Base-by-base conservation (phyloP, 2,113 vertebrate species). In the Sorex fumeus region DNA sequence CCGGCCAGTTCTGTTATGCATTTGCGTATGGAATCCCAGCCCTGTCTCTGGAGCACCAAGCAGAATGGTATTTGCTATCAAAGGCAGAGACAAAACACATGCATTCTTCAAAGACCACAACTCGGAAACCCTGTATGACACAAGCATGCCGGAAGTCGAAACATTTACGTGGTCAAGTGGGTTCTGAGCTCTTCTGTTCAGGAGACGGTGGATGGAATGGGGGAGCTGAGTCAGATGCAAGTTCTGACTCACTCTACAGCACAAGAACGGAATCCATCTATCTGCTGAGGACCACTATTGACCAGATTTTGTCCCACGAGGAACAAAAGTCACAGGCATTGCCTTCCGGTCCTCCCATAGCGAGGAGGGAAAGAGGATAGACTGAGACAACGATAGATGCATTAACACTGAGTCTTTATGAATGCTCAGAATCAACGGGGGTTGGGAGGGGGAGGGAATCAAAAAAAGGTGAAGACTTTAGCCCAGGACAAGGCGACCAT, bases 21-120 rank as follows among this genome's bases (percentile, higher is more conserved):
- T 1, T 0, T 0, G 30, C 12, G 27, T 62, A 10, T 25, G 9
- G 64, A 60, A 34, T 19, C 60, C 40, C 8, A 4, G 21, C 1
- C 25, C 6, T n/a, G 15, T 40, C 6, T 16, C 2, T 45, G 25
- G 47, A 82, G 78, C 36, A 25, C 27, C 53, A 34, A 3, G 60
- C n/a, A 70, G 16, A 47, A 60, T 2, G 27, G 36, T 0, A n/a
- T n/a, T n/a, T n/a, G 72, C 18, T 18, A n/a, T 4, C 21, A 23
- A 16, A 62, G n/a, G 40, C 0, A 11, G n/a, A n/a, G 60, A 80
- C n/a, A 27, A 23, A 7, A 6, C 6, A 12, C 80, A 15, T 11
- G 10, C 43, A 30, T 11, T 62, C 64, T 25, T 34, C 32, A 12
- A 40, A 81, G 23, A 1, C 5, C n/a, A 36, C 11, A 50, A 32